phyloP scores from a whole-genome alignment of 2,888 invertebrate genomes.

The Metallyticus violacea region DNA sequence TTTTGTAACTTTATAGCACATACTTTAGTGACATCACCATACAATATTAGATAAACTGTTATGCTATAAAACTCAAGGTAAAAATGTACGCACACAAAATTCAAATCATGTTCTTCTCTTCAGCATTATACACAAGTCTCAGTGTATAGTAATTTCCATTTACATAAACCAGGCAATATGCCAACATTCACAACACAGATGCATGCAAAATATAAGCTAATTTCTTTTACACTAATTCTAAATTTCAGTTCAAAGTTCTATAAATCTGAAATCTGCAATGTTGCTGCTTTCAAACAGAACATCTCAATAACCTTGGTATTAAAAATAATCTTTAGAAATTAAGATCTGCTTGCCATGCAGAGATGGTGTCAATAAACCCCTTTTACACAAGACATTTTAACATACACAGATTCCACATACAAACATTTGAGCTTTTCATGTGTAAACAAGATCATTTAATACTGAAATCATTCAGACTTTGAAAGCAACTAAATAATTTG shows the following conservation, averaged over 20 bases:
- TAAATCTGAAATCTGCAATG: not conserved
- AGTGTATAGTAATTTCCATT: not conserved
- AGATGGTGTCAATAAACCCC: not conserved
- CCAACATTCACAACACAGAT: slow-evolving; percentile 11
- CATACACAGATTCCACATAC: not conserved
- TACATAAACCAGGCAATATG: not conserved
- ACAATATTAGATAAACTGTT: not conserved
- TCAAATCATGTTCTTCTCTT: not conserved
- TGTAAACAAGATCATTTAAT: not conserved
- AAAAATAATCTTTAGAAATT: not conserved
- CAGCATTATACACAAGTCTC: not conserved
- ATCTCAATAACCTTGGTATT: not conserved
- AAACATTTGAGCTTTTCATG: not conserved
- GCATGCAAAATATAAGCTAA: slow-evolving; percentile 3
- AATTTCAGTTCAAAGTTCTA: not conserved
- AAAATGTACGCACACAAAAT: slow-evolving; percentile 7
- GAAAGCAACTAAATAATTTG: not conserved
- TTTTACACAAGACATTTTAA: not conserved
- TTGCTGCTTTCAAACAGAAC: slow-evolving; percentile 1
- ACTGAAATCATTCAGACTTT: not conserved
- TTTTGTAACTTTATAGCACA: not conserved
- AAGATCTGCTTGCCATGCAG: not conserved
- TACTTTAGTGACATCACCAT: not conserved
- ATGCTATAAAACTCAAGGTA: not conserved
- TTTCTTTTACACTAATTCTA: not conserved